Percentiles rank a stretch among this genome's conserved stretches.
phyloP scores from a whole-genome alignment of 1,140 invertebrate genomes.

The Drosophila kanapiae region DNA sequence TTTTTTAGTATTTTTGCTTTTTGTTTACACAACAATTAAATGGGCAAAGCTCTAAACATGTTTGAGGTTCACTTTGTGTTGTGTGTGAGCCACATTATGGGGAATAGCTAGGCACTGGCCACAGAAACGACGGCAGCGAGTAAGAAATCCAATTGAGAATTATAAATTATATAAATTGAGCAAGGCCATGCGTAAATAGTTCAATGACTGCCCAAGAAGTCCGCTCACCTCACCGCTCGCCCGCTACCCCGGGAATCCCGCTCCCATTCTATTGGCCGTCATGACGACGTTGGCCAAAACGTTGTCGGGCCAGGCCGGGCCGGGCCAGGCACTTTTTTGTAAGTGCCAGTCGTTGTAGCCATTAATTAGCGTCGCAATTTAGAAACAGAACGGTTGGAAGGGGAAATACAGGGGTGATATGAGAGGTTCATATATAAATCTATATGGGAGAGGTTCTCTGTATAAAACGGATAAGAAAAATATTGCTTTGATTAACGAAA shows the following conservation, averaged over 20 bases:
- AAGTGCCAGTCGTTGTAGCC: constrained; percentile 47
- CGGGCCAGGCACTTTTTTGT: constrained; percentile 34
- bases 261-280: constrained; percentile 51
- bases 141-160: constrained; percentile 51
- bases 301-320: constrained; percentile 22
- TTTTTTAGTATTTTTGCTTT: constrained; percentile 17
- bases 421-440: too few species aligned
- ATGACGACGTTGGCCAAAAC: constrained; percentile 53
- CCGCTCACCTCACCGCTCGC: constrained; percentile 22
- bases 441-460: too few species aligned
- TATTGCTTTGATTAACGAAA: constrained; percentile 3
- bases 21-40: constrained; percentile 76
- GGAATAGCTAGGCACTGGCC: neutral
- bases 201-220: constrained; percentile 69
- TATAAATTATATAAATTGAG: constrained; percentile 60
- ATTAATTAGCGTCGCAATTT: constrained; percentile 59
- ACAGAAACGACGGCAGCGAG: constrained; percentile 1
- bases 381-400: constrained; percentile 9
- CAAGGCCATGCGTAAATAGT: constrained; percentile 79
- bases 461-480: constrained; percentile 14
- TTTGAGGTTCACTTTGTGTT: constrained; percentile 27
- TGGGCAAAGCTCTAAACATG: constrained; percentile 55
- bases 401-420: neutral
- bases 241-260: neutral
- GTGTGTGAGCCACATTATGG: constrained; percentile 18